phyloP scores from a whole-genome alignment of 2,113 vertebrate species.

The Diphyllodes magnificus region DNA sequence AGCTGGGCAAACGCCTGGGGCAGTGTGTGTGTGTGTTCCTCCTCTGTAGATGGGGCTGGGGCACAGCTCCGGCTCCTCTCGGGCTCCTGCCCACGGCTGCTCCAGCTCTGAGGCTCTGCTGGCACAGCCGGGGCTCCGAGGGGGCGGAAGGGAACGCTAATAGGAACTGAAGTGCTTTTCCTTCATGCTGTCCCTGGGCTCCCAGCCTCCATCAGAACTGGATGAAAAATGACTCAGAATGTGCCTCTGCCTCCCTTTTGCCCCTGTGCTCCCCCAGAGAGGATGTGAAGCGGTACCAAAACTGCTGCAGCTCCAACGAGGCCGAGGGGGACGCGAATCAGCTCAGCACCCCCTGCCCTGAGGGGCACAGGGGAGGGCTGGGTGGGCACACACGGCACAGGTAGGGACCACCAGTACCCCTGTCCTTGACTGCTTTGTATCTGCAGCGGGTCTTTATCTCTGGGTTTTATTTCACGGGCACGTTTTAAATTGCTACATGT shows the following conservation, averaged over 20 bases:
- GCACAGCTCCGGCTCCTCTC: background rate
- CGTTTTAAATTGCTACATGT: background rate
- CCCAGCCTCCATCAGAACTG: background rate
- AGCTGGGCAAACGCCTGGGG: background rate
- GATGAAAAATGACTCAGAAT: background rate
- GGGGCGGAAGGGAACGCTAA: background rate
- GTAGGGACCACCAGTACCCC: accelerated
- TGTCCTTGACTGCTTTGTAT: accelerated
- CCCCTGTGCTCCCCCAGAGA: background rate
- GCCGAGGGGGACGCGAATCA: background rate
- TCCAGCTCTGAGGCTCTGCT: background rate
- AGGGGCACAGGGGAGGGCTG: background rate
- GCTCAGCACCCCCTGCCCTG: background rate
- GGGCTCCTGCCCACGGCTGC: background rate
- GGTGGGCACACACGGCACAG: background rate
- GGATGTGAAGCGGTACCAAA: background rate
- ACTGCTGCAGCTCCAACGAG: background rate
- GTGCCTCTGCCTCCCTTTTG: background rate
- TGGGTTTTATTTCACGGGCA: background rate
- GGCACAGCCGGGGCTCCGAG: background rate
- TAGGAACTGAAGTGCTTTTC: background rate
- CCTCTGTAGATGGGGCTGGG: background rate
- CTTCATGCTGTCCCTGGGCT: background rate
- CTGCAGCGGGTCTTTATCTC: background rate
- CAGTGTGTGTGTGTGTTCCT: background rate